These are phyloP conservation scores for Sphecodes monilicornis DNA, from an alignment of 2,888 invertebrate genomes.

Conservation along the genomic window DNA sequence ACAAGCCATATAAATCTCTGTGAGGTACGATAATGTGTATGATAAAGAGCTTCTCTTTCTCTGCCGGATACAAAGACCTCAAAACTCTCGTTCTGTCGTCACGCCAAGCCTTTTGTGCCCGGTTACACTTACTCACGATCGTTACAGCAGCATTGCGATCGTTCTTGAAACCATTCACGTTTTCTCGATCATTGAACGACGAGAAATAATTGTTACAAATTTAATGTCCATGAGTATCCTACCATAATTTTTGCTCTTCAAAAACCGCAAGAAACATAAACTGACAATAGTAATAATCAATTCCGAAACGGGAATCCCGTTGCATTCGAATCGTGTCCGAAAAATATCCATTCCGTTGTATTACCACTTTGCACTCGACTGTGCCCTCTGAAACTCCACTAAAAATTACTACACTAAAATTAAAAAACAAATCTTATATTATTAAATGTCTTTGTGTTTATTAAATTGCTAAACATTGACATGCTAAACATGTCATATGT, in stretches of 20 bases:
- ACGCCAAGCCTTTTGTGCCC: slow-evolving; percentile 18
- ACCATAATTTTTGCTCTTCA: too few relatives aligned
- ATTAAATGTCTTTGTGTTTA: too few relatives aligned
- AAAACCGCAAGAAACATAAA: slow-evolving; percentile 23
- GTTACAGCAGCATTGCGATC: slow-evolving; percentile 14
- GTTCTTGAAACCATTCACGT: slow-evolving; percentile 8
- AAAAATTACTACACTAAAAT: too few relatives aligned
- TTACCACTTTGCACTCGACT: too few relatives aligned
- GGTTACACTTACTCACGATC: slow-evolving; percentile 30
- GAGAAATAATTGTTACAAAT: slow-evolving; percentile 24
- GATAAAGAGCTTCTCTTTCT: slow-evolving; percentile 44
- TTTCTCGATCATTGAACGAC: not conserved
- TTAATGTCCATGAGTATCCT: slow-evolving; percentile 25
- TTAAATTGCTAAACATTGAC: too few relatives aligned
- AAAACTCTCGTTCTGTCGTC: slow-evolving; percentile 39
- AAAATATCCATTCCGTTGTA: too few relatives aligned
- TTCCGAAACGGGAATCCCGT: slow-evolving; percentile 43
- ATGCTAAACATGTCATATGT: too few relatives aligned
- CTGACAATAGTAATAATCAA: slow-evolving; percentile 30
- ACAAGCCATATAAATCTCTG: slow-evolving; percentile 43
- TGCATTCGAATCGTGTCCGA: too few relatives aligned
- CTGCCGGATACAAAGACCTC: slow-evolving; percentile 33
- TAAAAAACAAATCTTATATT: too few relatives aligned
- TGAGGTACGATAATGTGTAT: slow-evolving; percentile 37
- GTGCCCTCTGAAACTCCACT: too few relatives aligned